A percentile compares a stretch with the other conserved stretches of the same genome.
Evolutionary conservation across 2,797 vertebrate genomes (phyloP).

Genomic region (Poecilia wingei): DNA sequence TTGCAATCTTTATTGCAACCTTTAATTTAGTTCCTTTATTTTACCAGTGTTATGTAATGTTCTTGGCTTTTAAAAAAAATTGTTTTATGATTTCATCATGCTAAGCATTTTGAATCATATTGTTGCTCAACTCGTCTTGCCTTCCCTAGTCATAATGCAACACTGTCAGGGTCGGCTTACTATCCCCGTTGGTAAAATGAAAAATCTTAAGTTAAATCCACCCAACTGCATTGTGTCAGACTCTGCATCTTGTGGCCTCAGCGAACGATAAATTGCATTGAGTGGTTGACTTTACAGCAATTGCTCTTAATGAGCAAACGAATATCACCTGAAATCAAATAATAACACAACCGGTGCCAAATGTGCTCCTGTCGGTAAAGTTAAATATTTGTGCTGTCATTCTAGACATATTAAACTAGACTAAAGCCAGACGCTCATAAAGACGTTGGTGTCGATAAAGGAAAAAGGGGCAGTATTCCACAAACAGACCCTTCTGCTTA

Average conservation of each 20-base stretch:
- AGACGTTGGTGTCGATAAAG: conserved; percentile 36
- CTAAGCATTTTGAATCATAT: background rate
- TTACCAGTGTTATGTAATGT: background rate
- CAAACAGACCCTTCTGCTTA: background rate
- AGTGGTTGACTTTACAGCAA: background rate
- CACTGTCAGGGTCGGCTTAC: background rate
- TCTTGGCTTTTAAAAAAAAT: no score
- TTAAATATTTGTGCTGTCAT: background rate
- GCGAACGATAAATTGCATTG: background rate
- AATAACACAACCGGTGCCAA: conserved; percentile 18
- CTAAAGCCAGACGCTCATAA: conserved; percentile 7
- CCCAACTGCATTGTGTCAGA: background rate
- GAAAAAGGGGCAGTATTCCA: conserved; percentile 6
- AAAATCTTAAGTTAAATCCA: background rate
- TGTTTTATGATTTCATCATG: background rate
- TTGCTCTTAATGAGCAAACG: background rate
- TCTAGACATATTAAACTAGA: conserved; percentile 6
- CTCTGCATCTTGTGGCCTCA: background rate
- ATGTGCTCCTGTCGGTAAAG: background rate
- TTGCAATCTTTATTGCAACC: background rate
- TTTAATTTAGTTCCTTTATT: background rate
- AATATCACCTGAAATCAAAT: conserved; percentile 35
- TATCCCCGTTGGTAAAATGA: background rate
- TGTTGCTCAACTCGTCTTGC: background rate
- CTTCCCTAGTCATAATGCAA: background rate